A percentile compares a stretch with the other conserved stretches of the same genome.
Conservation (phyloP, 2,888 invertebrate species). For the Xestia c-nigrum region DNA sequence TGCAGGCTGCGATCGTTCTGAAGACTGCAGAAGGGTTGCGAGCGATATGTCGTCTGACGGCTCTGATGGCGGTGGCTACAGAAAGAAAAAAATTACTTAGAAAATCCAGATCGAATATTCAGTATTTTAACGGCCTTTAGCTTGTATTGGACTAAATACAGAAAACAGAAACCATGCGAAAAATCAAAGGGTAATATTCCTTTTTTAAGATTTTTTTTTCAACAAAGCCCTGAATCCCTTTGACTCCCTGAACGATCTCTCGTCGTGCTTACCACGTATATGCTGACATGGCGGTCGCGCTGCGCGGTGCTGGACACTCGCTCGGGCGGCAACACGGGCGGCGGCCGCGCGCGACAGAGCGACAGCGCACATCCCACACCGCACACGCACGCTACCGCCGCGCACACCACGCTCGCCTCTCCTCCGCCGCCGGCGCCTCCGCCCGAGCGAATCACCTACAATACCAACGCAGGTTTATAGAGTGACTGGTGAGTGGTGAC, state of each 20-base stretch:
- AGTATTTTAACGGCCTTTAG: not conserved
- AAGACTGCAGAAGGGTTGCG: conserved; percentile 76
- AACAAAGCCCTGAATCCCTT: not conserved
- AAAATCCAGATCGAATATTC: not conserved
- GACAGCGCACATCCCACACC: conserved; percentile 92
- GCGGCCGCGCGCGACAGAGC: conserved; percentile 86
- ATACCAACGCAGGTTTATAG: not conserved
- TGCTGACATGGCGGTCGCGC: conserved; percentile 71
- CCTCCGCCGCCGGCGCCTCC: conserved; percentile 78
- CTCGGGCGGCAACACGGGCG: conserved; percentile 84
- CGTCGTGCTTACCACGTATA: conserved; percentile 24
- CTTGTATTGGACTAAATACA: not conserved
- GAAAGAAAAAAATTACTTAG: not conserved
- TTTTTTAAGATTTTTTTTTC: not conserved
- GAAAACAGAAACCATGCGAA: not conserved
- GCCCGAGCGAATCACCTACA: conserved; percentile 76
- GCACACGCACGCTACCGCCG: conserved; percentile 91
- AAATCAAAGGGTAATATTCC: not conserved
- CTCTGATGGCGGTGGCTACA: conserved; percentile 74
- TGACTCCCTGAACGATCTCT: not conserved
- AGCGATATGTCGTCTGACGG: conserved; percentile 83
- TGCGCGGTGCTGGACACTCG: conserved; percentile 84
- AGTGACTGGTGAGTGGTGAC: no score
- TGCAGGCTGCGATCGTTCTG: conserved; percentile 68
- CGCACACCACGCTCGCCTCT: conserved; percentile 92